Conservation (phyloP, 2,113 vertebrate species). For the Otus sunia region DNA sequence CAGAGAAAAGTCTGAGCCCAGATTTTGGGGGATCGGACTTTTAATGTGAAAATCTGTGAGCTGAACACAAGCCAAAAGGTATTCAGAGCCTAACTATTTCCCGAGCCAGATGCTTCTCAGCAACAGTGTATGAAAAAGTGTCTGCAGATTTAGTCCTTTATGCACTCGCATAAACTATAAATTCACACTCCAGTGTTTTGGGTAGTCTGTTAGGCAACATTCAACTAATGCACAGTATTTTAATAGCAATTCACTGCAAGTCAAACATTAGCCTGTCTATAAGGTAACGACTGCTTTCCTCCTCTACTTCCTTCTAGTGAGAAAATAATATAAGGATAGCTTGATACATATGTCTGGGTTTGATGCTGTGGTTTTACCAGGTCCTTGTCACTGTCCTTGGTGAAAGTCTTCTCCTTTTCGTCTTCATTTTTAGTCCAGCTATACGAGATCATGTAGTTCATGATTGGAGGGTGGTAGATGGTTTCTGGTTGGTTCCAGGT, state of each 20-base stretch:
- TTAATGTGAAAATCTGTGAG: background rate
- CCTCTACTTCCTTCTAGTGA: background rate
- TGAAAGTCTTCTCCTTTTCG: constrained; percentile 92
- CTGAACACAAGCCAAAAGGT: constrained; percentile 13
- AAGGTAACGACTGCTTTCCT: background rate
- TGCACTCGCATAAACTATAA: background rate
- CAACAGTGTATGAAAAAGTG: background rate
- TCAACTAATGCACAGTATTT: background rate
- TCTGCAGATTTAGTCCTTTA: constrained; percentile 5
- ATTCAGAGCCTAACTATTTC: background rate
- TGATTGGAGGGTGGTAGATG: constrained; percentile 93
- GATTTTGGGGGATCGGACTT: background rate
- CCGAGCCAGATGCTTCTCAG: constrained; percentile 10
- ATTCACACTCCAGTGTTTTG: background rate
- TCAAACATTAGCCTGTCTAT: background rate
- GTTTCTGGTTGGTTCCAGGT: constrained; percentile 90
- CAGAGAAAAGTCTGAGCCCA: background rate
- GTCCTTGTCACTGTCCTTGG: constrained; percentile 90
- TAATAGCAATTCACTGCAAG: background rate
- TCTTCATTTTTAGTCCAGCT: constrained; percentile 97
- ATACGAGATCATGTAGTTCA: constrained; percentile 95
- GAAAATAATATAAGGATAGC: background rate
- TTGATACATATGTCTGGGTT: background rate
- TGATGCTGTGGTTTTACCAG: constrained; percentile 80
- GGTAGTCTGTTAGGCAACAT: background rate